Conservation (phyloP, 1,140 invertebrate species). For the Hycleus cichorii region DNA sequence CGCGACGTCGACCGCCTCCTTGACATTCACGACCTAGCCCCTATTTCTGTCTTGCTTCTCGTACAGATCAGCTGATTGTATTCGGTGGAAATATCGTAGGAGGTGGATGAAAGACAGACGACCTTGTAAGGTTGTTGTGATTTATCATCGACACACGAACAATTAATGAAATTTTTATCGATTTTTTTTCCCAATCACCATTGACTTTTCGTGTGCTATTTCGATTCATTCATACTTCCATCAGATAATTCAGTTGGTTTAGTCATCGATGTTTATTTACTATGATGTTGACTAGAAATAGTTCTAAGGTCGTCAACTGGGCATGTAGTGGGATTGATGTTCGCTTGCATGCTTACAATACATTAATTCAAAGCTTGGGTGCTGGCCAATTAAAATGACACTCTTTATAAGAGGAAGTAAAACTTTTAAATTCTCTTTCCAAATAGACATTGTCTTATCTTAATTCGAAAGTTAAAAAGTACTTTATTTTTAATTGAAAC, state of each 20-base stretch:
- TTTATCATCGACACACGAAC: not conserved
- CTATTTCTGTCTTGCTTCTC: conserved; percentile 1
- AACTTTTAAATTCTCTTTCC: too few species aligned
- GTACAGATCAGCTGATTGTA: conserved; percentile 8
- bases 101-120: not conserved
- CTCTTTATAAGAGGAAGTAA: not conserved
- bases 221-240: too few species aligned
- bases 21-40: conserved; percentile 8
- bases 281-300: not conserved
- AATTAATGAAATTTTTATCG: too few species aligned
- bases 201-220: too few species aligned
- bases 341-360: too few species aligned
- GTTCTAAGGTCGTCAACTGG: too few species aligned
- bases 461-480: too few species aligned
- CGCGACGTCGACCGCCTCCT: conserved; percentile 4
- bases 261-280: conserved; percentile 9
- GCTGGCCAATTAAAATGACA: not conserved
- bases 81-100: conserved; percentile 11
- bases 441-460: too few species aligned
- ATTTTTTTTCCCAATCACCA: too few species aligned
- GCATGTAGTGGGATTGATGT: too few species aligned
- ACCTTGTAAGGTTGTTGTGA: conserved; percentile 12
- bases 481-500: too few species aligned
- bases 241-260: not conserved
- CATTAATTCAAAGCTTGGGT: too few species aligned